Conservation (phyloP, 2,113 vertebrate genomes). For the Emberiza fucata region DNA sequence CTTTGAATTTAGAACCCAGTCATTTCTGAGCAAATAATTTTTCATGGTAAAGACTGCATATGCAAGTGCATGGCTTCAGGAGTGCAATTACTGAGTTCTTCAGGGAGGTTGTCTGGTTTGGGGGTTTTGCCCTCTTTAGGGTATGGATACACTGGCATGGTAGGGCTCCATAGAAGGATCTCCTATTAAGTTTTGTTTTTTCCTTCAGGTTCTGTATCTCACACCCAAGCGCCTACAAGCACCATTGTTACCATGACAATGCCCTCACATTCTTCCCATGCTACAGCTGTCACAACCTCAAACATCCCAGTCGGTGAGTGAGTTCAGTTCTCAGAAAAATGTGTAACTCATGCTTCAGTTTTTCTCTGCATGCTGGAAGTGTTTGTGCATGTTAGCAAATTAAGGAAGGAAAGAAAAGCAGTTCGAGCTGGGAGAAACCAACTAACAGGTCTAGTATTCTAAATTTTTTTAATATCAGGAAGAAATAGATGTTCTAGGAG, state of each 20-base stretch:
- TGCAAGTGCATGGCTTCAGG: neutral
- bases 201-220: slow-evolving; percentile 84
- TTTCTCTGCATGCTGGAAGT: neutral
- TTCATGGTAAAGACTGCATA: neutral
- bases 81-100: neutral
- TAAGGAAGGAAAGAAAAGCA: neutral
- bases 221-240: slow-evolving; percentile 90
- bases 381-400: neutral
- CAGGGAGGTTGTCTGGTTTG: neutral
- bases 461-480: neutral
- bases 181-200: neutral
- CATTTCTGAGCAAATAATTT: neutral
- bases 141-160: neutral
- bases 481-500: neutral
- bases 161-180: neutral
- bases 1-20: neutral
- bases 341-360: neutral
- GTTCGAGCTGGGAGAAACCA: neutral
- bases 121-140: neutral
- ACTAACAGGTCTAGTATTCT: neutral
- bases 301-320: slow-evolving; percentile 95
- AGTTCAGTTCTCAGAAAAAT: neutral
- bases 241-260: slow-evolving; percentile 97
- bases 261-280: slow-evolving; percentile 96
- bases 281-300: slow-evolving; percentile 93